Conservation (phyloP, 2,113 vertebrate genomes). For the Leptosomus discolor region DNA sequence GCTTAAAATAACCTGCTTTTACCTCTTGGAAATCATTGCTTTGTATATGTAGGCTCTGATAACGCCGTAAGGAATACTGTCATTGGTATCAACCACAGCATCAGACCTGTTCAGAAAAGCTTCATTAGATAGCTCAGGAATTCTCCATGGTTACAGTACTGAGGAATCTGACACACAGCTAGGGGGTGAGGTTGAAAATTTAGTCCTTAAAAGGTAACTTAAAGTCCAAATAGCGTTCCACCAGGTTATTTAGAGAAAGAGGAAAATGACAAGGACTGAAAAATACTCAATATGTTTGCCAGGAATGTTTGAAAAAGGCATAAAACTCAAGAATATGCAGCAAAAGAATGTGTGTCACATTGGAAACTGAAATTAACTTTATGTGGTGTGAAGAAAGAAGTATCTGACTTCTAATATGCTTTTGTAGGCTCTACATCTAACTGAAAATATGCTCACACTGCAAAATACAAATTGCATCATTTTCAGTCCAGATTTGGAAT, state of each 20-base stretch:
- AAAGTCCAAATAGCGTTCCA: neutral
- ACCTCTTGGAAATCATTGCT: neutral
- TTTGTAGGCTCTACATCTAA: neutral
- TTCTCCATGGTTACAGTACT: neutral
- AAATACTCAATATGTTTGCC: neutral
- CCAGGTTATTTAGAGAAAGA: neutral
- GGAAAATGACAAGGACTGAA: neutral
- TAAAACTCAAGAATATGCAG: neutral
- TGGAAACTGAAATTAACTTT: neutral
- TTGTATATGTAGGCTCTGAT: neutral
- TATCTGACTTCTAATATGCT: neutral
- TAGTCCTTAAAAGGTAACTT: neutral
- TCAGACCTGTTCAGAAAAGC: neutral
- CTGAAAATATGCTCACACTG: neutral
- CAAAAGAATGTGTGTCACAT: neutral
- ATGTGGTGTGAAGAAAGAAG: neutral
- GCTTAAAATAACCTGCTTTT: neutral
- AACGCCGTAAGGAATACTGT: rapidly evolving
- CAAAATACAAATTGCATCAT: neutral
- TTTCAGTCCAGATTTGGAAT: neutral
- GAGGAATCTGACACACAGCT: neutral
- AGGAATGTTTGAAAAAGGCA: neutral
- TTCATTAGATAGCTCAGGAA: neutral
- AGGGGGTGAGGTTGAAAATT: neutral
- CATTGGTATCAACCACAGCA: neutral